Evolutionary conservation across 2,797 vertebrate genomes (phyloP).

Genomic region (Fistularia commersonii): DNA sequence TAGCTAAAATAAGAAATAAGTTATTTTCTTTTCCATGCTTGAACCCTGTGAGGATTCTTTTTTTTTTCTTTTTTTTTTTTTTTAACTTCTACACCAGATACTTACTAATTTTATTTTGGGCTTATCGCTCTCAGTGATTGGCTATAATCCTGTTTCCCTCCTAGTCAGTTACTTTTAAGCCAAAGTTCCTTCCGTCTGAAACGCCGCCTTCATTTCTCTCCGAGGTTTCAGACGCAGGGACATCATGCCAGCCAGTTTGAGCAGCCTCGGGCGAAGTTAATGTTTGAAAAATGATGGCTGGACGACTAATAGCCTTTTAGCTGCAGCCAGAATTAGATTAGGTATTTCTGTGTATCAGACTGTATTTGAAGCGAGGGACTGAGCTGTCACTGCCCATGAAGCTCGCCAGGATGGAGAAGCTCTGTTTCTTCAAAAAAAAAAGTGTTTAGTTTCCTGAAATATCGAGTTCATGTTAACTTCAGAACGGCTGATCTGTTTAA

Average conservation of each 20-base stretch:
- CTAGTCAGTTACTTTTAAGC: not conserved
- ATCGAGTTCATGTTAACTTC: too few species aligned
- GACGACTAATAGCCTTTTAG: conserved; percentile 48
- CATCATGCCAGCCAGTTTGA: conserved; percentile 17
- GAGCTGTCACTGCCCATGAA: conserved; percentile 39
- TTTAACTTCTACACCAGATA: too few species aligned
- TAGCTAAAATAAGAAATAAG: too few species aligned
- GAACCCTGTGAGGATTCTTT: too few species aligned
- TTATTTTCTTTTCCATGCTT: too few species aligned
- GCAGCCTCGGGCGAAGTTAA: conserved; percentile 24
- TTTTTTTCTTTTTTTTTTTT: too few species aligned
- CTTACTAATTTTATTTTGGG: too few species aligned
- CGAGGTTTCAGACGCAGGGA: conserved; percentile 13
- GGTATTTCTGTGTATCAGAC: conserved; percentile 27
- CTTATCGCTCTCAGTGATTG: too few species aligned
- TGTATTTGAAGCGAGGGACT: conserved; percentile 22
- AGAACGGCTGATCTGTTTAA: too few species aligned
- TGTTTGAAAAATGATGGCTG: conserved; percentile 34
- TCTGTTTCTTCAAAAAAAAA: conserved; percentile 7
- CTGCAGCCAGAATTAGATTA: conserved; percentile 46
- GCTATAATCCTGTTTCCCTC: too few species aligned
- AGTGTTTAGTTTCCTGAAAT: too few species aligned
- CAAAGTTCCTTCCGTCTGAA: not conserved
- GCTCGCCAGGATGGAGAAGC: conserved; percentile 20
- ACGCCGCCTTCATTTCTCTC: not conserved